Percentiles rank a stretch among this genome's conserved stretches.
phyloP scores from a whole-genome alignment of 2,888 invertebrate species.

The Brachyptera putata region DNA sequence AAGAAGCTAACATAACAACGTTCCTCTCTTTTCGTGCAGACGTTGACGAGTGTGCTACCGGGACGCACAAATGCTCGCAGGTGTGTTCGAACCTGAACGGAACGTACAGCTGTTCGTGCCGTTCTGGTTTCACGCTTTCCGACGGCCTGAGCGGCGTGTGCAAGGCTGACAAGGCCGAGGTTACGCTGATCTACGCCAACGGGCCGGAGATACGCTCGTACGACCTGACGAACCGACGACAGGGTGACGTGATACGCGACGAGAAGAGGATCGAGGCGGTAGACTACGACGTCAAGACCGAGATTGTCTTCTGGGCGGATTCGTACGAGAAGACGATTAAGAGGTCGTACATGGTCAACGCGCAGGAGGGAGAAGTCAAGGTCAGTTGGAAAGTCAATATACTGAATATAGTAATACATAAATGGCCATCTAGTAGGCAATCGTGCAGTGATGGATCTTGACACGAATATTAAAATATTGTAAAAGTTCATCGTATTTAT shows the following conservation, averaged over 20 bases:
- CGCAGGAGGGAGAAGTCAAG: slow-evolving; percentile 69
- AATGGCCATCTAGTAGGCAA: too few relatives aligned
- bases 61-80: slow-evolving; percentile 88
- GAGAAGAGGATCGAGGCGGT: slow-evolving; percentile 89
- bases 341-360: slow-evolving; percentile 84
- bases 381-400: too few relatives aligned
- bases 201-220: slow-evolving; percentile 82
- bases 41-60: slow-evolving; percentile 81
- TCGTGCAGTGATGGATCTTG: too few relatives aligned
- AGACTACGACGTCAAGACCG: slow-evolving; percentile 78
- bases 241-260: slow-evolving; percentile 66
- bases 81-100: slow-evolving; percentile 90
- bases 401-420: too few relatives aligned
- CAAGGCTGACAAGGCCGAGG: slow-evolving; percentile 61
- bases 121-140: slow-evolving; percentile 71
- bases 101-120: slow-evolving; percentile 80
- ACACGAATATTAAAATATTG: too few relatives aligned
- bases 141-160: slow-evolving; percentile 80
- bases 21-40: slow-evolving; percentile 50
- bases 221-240: slow-evolving; percentile 52
- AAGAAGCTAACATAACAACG: too few relatives aligned
- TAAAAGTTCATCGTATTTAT: too few relatives aligned
- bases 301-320: slow-evolving; percentile 95
- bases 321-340: slow-evolving; percentile 86
- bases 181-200: slow-evolving; percentile 70